phyloP scores from a whole-genome alignment of 2,113 vertebrate genomes.

The Asarcornis scutulata region DNA sequence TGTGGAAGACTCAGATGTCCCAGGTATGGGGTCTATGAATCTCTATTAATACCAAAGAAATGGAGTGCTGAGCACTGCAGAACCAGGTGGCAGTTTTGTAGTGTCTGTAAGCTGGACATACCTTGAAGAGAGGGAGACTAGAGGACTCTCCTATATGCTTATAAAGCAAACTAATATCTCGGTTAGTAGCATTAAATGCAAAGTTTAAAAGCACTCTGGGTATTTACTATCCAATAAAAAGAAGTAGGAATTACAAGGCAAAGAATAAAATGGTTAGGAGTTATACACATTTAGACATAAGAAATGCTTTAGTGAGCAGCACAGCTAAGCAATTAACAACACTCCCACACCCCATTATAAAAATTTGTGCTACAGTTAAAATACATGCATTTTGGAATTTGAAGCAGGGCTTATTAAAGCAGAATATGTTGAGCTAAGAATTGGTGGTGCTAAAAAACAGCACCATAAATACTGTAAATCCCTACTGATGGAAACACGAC shows the following conservation, averaged over 20 bases:
- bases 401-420: not conserved
- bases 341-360: not conserved
- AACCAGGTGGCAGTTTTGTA: not conserved
- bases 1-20: not conserved
- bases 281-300: not conserved
- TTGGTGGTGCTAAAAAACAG: not conserved
- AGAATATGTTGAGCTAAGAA: not conserved
- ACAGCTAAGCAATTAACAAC: not conserved
- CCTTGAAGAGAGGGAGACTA: not conserved
- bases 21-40: not conserved
- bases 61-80: not conserved
- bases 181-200: not conserved
- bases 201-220: not conserved
- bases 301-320: not conserved
- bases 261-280: not conserved
- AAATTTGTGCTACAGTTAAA: not conserved
- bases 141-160: not conserved
- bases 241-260: not conserved
- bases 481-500: not conserved
- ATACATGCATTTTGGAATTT: not conserved
- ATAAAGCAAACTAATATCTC: not conserved
- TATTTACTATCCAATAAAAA: not conserved
- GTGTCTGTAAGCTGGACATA: not conserved
- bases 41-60: not conserved
- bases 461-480: not conserved